A percentile compares a stretch with the other conserved stretches of the same genome.
phyloP scores from a whole-genome alignment of 2,797 vertebrate species.

The Sebastes taczanowskii region DNA sequence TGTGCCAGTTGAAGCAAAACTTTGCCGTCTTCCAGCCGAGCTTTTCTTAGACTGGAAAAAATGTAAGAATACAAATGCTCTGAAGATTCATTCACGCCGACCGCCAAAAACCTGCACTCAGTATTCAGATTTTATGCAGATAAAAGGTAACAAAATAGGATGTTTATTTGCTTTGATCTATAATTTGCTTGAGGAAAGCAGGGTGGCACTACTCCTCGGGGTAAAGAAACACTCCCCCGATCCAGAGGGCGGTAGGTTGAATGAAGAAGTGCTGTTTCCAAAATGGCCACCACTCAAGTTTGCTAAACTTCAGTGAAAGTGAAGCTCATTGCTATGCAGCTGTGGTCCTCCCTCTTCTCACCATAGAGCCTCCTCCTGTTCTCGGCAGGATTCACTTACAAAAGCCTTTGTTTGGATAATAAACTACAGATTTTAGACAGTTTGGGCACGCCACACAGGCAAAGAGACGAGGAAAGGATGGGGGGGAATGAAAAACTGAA shows the following conservation, averaged over 20 bases:
- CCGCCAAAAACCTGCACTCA: background rate
- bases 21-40: background rate
- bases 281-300: conserved; percentile 46
- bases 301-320: conserved; percentile 51
- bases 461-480: conserved; percentile 17
- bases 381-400: conserved; percentile 67
- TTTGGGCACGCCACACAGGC: conserved; percentile 60
- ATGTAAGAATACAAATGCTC: conserved; percentile 9
- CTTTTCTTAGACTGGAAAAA: background rate
- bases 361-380: conserved; percentile 47
- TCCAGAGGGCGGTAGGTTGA: background rate
- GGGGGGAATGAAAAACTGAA: conserved; percentile 49
- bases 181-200: background rate
- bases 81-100: background rate
- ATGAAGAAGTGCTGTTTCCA: conserved; percentile 27
- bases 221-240: background rate
- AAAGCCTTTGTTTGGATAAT: conserved; percentile 76
- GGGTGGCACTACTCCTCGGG: background rate
- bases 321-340: conserved; percentile 64
- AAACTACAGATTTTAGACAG: conserved; percentile 72
- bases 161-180: conserved; percentile 17
- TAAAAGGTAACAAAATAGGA: background rate
- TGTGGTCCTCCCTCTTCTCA: conserved; percentile 35
- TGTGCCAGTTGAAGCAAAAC: conserved; percentile 36
- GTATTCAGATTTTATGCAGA: conserved; percentile 18